Conservation (phyloP, 2,113 vertebrate species). For the Archocentrus centrarchus region DNA sequence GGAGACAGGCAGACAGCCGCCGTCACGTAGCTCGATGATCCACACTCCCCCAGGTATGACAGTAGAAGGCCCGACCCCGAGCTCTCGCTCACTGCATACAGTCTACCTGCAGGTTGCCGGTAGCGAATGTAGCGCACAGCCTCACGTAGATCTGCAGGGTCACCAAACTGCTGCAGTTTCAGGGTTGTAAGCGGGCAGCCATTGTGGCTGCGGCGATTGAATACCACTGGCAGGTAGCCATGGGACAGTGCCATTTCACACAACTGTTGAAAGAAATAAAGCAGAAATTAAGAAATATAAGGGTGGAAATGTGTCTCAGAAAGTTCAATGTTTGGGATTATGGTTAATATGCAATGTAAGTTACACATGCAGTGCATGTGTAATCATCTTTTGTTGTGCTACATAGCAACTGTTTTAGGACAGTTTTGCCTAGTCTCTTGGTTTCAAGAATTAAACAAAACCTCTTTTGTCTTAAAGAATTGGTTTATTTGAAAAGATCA, state of each 20-base stretch:
- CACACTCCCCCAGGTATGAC: conserved; percentile 87
- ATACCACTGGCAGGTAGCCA: conserved; percentile 85
- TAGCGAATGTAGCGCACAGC: conserved; percentile 85
- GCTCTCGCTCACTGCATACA: conserved; percentile 86
- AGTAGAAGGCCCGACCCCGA: conserved; percentile 85
- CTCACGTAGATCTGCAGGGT: conserved; percentile 84
- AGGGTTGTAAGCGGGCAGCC: conserved; percentile 85
- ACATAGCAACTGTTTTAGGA: background rate
- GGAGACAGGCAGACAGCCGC: conserved; percentile 86
- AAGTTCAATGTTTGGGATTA: background rate
- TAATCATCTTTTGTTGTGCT: background rate
- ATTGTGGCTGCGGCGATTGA: conserved; percentile 89
- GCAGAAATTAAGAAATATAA: background rate
- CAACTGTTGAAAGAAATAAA: conserved; percentile 68
- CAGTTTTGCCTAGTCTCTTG: background rate
- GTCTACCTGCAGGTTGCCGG: conserved; percentile 80
- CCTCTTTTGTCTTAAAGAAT: background rate
- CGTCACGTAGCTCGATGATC: conserved; percentile 86
- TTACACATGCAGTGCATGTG: background rate
- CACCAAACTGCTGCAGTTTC: conserved; percentile 87
- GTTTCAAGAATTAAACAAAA: conserved; percentile 12
- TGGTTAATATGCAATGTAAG: background rate
- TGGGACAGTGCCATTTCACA: conserved; percentile 81
- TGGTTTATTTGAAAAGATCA: background rate
- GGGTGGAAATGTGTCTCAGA: background rate